Percentiles rank a stretch among this genome's conserved stretches.
Evolutionary conservation across 2,888 invertebrate genomes (phyloP).

Genomic region (Imbricaverruca yamaguchii): DNA sequence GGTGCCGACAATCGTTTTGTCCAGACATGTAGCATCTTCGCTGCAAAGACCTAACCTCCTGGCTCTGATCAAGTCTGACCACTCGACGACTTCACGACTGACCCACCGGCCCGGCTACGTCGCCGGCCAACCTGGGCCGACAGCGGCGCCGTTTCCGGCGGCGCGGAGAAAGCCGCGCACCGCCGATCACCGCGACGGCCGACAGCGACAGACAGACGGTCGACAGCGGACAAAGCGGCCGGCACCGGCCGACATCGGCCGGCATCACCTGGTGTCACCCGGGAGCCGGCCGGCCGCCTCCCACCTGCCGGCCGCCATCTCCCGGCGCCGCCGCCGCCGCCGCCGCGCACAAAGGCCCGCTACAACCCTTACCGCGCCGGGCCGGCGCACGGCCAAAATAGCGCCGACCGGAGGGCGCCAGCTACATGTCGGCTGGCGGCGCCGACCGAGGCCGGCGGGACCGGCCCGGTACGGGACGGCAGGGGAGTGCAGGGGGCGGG

Average conservation of each 20-base stretch:
- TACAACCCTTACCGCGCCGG: not conserved
- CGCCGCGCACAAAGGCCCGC: not conserved
- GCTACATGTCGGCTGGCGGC: no score
- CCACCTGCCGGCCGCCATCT: not conserved
- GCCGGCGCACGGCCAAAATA: conserved; percentile 4
- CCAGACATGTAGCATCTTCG: no score
- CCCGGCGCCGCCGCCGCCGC: not conserved
- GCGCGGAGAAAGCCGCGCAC: not conserved
- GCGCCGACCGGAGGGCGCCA: no score
- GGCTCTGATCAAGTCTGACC: no score
- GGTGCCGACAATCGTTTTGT: no score
- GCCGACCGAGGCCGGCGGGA: not conserved
- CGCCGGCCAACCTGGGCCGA: not conserved
- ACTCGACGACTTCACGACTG: no score
- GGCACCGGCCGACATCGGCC: not conserved
- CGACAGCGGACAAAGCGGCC: not conserved
- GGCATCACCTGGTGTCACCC: no score
- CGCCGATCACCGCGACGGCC: not conserved
- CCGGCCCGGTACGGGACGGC: not conserved
- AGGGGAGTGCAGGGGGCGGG: not conserved
- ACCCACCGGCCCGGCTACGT: no score
- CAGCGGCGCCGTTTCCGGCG: not conserved
- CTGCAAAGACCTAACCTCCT: no score
- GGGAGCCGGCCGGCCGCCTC: not conserved
- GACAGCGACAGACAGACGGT: no score